phyloP scores from a whole-genome alignment of 2,113 vertebrate genomes.

The Athene noctua region DNA sequence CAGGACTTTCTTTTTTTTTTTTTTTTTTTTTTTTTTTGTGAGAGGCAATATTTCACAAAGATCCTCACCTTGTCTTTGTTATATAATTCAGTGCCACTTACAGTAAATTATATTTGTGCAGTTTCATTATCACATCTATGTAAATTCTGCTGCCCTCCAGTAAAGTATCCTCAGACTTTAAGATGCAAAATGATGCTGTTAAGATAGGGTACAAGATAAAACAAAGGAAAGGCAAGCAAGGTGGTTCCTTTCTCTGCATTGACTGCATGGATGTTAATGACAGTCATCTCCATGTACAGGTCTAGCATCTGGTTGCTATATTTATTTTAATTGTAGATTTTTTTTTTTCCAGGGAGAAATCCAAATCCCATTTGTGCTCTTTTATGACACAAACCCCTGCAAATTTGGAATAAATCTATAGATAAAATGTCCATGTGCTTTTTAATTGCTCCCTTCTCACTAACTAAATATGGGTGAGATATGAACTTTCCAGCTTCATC shows the following conservation, averaged over 20 bases:
- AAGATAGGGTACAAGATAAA: neutral
- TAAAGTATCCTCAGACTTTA: neutral
- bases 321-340: slow-evolving; percentile 35
- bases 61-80: slow-evolving; percentile 28
- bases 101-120: slow-evolving; percentile 18
- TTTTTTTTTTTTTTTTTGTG: neutral
- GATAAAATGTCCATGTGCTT: neutral
- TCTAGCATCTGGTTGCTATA: slow-evolving; percentile 26
- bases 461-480: neutral
- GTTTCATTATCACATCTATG: neutral
- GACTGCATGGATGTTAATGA: slow-evolving; percentile 38
- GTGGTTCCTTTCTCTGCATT: slow-evolving; percentile 4
- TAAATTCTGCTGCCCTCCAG: slow-evolving; percentile 5
- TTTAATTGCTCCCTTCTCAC: slow-evolving; percentile 18
- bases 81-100: neutral
- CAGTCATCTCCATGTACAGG: neutral
- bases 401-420: slow-evolving; percentile 27
- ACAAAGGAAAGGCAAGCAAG: slow-evolving; percentile 35
- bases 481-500: slow-evolving; percentile 25
- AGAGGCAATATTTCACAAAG: slow-evolving; percentile 5
- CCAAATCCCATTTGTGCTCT: neutral
- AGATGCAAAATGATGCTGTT: neutral
- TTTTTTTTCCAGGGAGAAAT: neutral
- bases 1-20: neutral
- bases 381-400: neutral